Conservation (phyloP, 2,113 vertebrate genomes). For the Colinus virginianus region DNA sequence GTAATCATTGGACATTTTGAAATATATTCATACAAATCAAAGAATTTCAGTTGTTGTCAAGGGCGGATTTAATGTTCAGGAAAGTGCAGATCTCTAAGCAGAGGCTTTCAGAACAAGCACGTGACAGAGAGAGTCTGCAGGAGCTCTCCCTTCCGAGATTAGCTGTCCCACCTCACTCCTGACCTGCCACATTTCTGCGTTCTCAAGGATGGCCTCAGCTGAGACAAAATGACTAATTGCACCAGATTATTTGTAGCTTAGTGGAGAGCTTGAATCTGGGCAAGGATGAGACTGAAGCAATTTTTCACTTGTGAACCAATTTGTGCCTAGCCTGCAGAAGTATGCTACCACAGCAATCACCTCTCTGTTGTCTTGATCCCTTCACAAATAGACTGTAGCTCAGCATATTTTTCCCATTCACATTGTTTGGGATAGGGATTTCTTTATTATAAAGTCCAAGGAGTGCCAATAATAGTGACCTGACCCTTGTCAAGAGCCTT, state of each 20-base stretch:
- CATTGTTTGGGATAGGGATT: not conserved
- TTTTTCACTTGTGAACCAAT: not conserved
- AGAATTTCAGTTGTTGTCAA: slow-evolving; percentile 33
- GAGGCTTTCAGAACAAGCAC: not conserved
- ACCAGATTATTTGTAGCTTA: slow-evolving; percentile 8
- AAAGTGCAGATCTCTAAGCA: not conserved
- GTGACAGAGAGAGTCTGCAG: not conserved
- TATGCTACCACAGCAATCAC: not conserved
- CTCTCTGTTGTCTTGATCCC: not conserved
- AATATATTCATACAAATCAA: slow-evolving; percentile 68
- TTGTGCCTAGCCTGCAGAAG: not conserved
- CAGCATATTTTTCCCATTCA: not conserved
- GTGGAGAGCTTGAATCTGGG: not conserved
- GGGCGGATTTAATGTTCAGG: slow-evolving; percentile 12
- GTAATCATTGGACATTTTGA: slow-evolving; percentile 69
- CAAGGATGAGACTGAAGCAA: not conserved
- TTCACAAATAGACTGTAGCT: not conserved
- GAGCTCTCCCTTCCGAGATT: not conserved
- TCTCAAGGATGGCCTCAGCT: not conserved
- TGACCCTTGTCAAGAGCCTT: not conserved
- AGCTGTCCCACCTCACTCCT: not conserved
- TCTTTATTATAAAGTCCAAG: not conserved
- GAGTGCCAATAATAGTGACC: not conserved
- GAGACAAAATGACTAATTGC: not conserved
- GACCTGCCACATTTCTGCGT: not conserved